Evolutionary conservation across 2,797 vertebrate species (phyloP), one percentile per base, ranked within the genome.

Genomic region (Mus caroli): DNA sequence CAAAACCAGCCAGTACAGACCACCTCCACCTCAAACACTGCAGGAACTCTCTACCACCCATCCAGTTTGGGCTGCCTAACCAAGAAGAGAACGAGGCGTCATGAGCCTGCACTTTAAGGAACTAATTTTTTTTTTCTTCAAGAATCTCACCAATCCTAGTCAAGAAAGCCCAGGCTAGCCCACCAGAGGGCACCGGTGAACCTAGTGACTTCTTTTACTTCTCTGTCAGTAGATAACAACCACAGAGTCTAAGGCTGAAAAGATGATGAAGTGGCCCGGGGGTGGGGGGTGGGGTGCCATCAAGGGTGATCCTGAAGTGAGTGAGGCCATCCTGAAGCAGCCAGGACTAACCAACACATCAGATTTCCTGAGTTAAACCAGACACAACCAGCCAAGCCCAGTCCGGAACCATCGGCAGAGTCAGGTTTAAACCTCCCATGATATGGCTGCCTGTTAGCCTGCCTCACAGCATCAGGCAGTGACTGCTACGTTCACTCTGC

Each of bases 51-150:
- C 52, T 75, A 37, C 50, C 37, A 40, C 3, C 54, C 37, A 7
- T 9, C n/a, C 26, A 58, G 19, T 26, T 64, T 19, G n/a, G 64
- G 46, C 67, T 73, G 24, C 67, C 85, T 37, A 31, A 0, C 50
- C 24, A 12, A 73, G 2, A 56, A 37, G 0, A 67, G 19, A 52
- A 34, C 0, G 6, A 19, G 14, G 15, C 2, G 0, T 50, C 75
- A 26, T 5, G 31, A 76, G 64, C 58, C 40, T 31, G 80, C 12
- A 3, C 64, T 80, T 94, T 58, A 15, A 17, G 52, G 58, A 78
- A 34, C 31, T 31, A 15, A 0, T 14, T n/a, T 64, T 62, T 31
- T 31, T 13, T 50, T n/a, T 46, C 34, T 69, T 76, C 20, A 28
- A 84, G 71, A 64, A 80, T 43, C 11, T 80, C 69, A 50, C 64